Conservation (phyloP, 2,113 vertebrate genomes). For the Clinocottus analis region DNA sequence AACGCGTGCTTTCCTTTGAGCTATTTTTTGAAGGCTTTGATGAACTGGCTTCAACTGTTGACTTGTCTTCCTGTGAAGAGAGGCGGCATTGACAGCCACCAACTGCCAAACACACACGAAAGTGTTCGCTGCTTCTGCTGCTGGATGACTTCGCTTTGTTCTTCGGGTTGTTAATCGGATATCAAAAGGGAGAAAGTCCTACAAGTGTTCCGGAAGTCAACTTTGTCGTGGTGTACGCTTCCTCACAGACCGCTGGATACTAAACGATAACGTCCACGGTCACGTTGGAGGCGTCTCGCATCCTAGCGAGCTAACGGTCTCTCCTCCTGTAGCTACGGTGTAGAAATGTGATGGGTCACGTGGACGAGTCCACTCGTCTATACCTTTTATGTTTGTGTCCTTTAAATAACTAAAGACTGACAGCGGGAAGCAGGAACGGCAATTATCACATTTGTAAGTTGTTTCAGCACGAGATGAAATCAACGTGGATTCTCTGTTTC, state of each 20-base stretch:
- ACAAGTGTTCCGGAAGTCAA: neutral
- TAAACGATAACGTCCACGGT: neutral
- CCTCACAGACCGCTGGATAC: neutral
- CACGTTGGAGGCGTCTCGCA: conserved; percentile 14
- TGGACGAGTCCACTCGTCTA: neutral
- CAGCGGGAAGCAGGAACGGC: neutral
- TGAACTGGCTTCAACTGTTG: neutral
- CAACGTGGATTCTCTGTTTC: neutral
- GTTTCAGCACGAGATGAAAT: neutral
- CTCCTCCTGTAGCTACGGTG: neutral
- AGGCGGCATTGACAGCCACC: conserved; percentile 44
- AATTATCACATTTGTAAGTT: neutral
- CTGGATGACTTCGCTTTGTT: conserved; percentile 47
- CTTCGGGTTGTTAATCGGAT: conserved; percentile 38
- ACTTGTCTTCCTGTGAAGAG: conserved; percentile 13
- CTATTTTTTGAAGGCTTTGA: neutral
- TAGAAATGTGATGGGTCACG: neutral
- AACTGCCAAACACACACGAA: conserved; percentile 38
- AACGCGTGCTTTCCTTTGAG: neutral
- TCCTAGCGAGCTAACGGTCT: conserved; percentile 22
- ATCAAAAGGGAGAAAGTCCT: neutral
- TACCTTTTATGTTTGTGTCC: neutral
- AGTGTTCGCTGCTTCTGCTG: conserved; percentile 3
- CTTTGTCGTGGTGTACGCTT: neutral
- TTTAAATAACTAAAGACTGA: neutral